A percentile compares a stretch with the other conserved stretches of the same genome.
Evolutionary conservation across 2,888 invertebrate species (phyloP).

Genomic region (Leucophenga maculata): DNA sequence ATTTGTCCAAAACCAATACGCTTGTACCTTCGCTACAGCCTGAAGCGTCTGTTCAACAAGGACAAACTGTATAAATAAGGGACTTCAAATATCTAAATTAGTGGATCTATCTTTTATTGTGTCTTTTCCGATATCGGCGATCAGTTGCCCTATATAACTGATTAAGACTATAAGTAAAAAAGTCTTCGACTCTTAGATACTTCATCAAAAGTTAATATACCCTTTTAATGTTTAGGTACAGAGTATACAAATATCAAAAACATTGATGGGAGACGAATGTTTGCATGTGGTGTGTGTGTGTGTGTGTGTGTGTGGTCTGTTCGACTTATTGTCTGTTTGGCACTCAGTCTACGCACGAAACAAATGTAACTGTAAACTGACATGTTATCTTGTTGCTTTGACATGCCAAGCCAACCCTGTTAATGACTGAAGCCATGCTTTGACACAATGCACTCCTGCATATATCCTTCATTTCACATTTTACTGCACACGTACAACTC

Average conservation of each 20-base stretch:
- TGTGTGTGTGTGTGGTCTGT: no score
- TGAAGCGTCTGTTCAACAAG: no score
- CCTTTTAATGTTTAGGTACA: background rate
- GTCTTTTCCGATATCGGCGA: no score
- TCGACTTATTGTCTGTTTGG: background rate
- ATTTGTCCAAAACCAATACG: no score
- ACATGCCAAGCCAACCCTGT: constrained; percentile 47
- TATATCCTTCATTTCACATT: background rate
- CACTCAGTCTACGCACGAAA: constrained; percentile 1
- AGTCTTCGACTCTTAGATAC: background rate
- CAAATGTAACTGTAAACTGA: constrained; percentile 45
- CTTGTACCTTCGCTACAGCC: no score
- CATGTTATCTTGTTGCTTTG: constrained; percentile 45
- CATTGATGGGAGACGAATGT: background rate
- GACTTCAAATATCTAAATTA: no score
- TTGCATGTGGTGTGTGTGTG: no score
- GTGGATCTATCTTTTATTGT: no score
- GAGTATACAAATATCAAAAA: background rate
- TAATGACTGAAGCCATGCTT: constrained; percentile 53
- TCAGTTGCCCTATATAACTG: no score
- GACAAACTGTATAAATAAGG: no score
- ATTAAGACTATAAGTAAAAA: no score
- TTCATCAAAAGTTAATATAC: background rate
- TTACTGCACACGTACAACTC: constrained; percentile 27
- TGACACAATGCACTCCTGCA: background rate